phyloP scores from a whole-genome alignment of 2,888 invertebrate species.

The Drosophila cognata region DNA sequence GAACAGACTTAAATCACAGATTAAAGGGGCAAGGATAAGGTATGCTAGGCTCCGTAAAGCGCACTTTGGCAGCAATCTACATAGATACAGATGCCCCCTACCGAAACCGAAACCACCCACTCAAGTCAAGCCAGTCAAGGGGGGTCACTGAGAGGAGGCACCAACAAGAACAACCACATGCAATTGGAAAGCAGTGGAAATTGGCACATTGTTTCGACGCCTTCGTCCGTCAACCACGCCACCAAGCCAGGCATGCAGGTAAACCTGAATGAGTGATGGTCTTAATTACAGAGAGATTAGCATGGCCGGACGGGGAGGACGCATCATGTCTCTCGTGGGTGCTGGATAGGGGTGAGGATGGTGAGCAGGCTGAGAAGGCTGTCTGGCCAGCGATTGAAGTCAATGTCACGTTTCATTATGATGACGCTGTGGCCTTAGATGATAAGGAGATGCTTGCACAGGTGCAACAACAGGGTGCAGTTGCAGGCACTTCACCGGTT shows the following conservation, averaged over 20 bases:
- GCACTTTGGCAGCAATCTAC: constrained; percentile 1
- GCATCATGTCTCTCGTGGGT: background rate
- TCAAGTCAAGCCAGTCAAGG: background rate
- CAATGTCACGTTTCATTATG: constrained; percentile 69
- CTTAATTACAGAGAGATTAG: constrained; percentile 76
- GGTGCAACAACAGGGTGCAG: constrained; percentile 34
- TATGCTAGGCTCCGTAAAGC: background rate
- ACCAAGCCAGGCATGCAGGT: background rate
- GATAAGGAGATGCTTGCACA: constrained; percentile 43
- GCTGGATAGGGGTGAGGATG: background rate
- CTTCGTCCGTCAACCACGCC: constrained; percentile 2
- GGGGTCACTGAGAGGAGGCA: background rate
- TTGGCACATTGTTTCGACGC: constrained; percentile 50
- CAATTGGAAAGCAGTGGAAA: constrained; percentile 64
- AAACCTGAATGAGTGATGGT: constrained; percentile 69
- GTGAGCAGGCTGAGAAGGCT: background rate
- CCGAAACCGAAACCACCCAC: background rate
- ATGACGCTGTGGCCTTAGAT: constrained; percentile 37
- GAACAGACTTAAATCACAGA: background rate
- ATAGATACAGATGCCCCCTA: background rate
- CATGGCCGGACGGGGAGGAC: constrained; percentile 39
- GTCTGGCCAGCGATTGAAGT: constrained; percentile 45
- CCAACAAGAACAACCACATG: constrained; percentile 11
- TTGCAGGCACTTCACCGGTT: constrained; percentile 8
- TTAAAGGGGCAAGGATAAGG: too few species aligned